Conservation (phyloP, 2,888 invertebrate genomes). For the Chaitophorus viminalis region DNA sequence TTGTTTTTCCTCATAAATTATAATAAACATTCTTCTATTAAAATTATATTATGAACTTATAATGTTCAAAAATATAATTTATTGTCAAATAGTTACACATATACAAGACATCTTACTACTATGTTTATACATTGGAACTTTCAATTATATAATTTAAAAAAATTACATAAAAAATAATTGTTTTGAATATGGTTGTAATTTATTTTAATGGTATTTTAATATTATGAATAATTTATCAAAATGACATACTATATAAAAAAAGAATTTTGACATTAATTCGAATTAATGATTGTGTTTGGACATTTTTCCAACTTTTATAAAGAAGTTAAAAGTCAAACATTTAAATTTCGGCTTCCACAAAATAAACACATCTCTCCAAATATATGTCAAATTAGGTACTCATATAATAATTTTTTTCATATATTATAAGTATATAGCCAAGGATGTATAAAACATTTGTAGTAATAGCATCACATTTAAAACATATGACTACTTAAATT, state of each 20-base stretch:
- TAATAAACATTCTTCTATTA: too few species aligned
- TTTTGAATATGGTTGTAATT: not conserved
- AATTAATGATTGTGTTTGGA: conserved; percentile 30
- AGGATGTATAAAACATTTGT: too few species aligned
- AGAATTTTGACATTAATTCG: conserved; percentile 37
- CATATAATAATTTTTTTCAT: not conserved
- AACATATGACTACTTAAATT: too few species aligned
- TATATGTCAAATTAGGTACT: not conserved
- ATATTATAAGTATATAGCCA: too few species aligned
- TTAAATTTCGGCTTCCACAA: not conserved
- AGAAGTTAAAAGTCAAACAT: conserved; percentile 16
- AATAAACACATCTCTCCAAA: conserved; percentile 1
- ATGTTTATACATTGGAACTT: not conserved
- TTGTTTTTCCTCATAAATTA: too few species aligned
- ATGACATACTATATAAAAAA: not conserved
- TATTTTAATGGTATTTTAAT: conserved; percentile 29
- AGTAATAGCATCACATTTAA: too few species aligned
- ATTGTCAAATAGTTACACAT: too few species aligned
- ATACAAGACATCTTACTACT: not conserved
- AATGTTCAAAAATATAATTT: too few species aligned
- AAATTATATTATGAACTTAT: too few species aligned
- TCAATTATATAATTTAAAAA: not conserved
- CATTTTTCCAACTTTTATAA: not conserved
- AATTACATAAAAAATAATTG: not conserved
- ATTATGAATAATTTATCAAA: conserved; percentile 43